Evolutionary conservation across 2,113 vertebrate species (phyloP).

Genomic region (Saccopteryx leptura): DNA sequence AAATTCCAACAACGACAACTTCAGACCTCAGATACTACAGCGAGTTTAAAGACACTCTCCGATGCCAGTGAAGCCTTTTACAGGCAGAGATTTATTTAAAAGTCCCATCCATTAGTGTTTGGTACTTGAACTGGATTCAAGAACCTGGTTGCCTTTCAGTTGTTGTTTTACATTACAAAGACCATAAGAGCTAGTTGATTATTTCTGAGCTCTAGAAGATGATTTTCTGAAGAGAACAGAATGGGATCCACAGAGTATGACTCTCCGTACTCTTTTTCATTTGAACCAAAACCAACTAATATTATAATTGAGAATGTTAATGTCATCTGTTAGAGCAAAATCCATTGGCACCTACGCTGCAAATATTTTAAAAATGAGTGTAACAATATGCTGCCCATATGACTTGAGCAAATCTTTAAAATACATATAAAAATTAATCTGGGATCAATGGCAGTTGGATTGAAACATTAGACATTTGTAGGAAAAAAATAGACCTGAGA

Average conservation of each 20-base stretch:
- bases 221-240: neutral
- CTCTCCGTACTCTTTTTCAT: neutral
- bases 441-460: neutral
- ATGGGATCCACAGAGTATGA: neutral
- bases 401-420: neutral
- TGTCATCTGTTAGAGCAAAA: neutral
- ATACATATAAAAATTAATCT: neutral
- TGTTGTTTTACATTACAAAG: constrained; percentile 6
- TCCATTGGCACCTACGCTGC: neutral
- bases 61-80: neutral
- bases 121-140: neutral
- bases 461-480: neutral
- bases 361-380: constrained; percentile 13
- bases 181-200: neutral
- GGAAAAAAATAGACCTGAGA: neutral
- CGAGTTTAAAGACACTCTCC: neutral
- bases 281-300: neutral
- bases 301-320: neutral
- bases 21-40: neutral
- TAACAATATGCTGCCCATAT: neutral
- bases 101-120: neutral
- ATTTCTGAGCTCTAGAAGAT: neutral
- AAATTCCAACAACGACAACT: neutral
- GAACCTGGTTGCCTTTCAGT: neutral
- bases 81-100: neutral